Percentiles rank a stretch among this genome's conserved stretches.
These are phyloP conservation scores for Agonopterix heracliana DNA, from an alignment of 2,888 invertebrate genomes.

Conservation along the genomic window DNA sequence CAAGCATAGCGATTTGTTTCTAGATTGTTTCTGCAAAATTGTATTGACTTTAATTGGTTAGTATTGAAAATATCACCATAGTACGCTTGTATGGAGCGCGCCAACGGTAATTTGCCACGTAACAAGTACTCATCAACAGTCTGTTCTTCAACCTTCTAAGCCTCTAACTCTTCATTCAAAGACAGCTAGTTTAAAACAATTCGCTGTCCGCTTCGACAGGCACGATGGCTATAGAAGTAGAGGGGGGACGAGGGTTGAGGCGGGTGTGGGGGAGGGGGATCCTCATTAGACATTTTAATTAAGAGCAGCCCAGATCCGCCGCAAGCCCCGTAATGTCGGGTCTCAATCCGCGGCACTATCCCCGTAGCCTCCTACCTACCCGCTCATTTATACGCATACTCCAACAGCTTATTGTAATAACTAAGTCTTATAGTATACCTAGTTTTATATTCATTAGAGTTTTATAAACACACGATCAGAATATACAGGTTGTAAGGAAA, in stretches of 20 bases:
- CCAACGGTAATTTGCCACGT: too few relatives aligned
- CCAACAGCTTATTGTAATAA: background rate
- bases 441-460: background rate
- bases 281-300: conserved; percentile 54
- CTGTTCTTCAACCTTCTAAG: background rate
- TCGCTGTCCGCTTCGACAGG: background rate
- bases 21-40: too few relatives aligned
- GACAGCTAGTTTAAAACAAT: background rate
- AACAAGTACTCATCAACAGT: background rate
- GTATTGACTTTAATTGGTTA: too few relatives aligned
- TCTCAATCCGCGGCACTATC: background rate
- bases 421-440: background rate
- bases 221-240: background rate
- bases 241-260: background rate
- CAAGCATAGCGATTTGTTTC: too few relatives aligned
- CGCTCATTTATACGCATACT: background rate
- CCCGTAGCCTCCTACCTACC: background rate
- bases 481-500: background rate
- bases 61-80: too few relatives aligned
- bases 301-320: conserved; percentile 23
- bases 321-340: background rate
- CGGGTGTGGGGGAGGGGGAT: conserved; percentile 12
- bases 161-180: background rate
- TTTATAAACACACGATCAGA: background rate
- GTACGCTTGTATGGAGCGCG: too few relatives aligned